Percentiles rank a stretch among this genome's conserved stretches.
These are phyloP conservation scores for Anodontia alba DNA, from an alignment of 2,888 invertebrate genomes.

Conservation along the genomic window DNA sequence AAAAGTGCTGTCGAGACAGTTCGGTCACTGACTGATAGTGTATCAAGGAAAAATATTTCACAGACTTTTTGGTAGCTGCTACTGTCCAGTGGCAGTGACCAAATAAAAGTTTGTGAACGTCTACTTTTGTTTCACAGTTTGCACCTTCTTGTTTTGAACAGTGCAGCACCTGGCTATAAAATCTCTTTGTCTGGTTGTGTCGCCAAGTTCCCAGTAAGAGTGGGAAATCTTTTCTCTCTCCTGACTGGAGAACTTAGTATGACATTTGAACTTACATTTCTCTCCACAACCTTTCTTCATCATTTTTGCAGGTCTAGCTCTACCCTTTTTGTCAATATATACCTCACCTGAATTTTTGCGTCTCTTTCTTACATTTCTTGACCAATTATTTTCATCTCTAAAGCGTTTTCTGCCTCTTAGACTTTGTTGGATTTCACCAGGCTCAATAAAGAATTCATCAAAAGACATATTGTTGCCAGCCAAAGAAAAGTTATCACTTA, in stretches of 20 bases:
- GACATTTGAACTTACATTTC: not conserved
- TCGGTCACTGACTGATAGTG: not conserved
- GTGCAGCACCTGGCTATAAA: not conserved
- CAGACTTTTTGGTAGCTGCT: not conserved
- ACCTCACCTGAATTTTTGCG: not conserved
- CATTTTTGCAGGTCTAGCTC: not conserved
- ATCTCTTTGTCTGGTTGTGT: not conserved
- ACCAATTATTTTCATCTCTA: not conserved
- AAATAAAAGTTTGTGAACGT: not conserved
- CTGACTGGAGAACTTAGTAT: not conserved
- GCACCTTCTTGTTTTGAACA: not conserved
- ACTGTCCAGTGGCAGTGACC: not conserved
- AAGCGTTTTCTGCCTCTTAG: too few species aligned
- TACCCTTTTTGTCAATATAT: not conserved
- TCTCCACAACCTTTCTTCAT: not conserved
- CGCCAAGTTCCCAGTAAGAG: not conserved
- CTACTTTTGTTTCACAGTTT: not conserved
- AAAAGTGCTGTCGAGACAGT: not conserved
- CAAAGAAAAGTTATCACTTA: too few species aligned
- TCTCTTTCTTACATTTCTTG: not conserved
- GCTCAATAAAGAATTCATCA: too few species aligned
- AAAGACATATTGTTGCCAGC: too few species aligned
- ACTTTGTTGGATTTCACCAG: too few species aligned
- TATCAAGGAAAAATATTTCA: slow-evolving; percentile 15
- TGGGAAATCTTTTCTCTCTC: not conserved